These are phyloP conservation scores for Empidonax traillii DNA, from an alignment of 2,113 vertebrate species.

Conservation along the genomic window DNA sequence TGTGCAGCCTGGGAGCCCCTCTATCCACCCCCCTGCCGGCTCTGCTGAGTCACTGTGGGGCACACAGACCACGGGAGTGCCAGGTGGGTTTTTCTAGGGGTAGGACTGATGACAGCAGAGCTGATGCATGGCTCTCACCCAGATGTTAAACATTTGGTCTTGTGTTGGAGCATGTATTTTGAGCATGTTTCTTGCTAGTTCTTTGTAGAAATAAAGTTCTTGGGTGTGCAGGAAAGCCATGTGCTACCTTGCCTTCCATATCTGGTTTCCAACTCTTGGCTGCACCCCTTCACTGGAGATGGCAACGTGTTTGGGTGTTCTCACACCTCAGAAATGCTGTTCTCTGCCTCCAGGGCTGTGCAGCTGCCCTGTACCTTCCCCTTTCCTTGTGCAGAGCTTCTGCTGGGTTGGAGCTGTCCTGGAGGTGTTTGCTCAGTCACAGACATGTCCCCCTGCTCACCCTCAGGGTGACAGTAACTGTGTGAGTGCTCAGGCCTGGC, in stretches of 20 bases:
- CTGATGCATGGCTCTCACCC: background rate
- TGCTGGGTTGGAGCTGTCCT: accelerated
- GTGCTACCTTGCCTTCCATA: background rate
- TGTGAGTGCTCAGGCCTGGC: background rate
- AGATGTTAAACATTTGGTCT: background rate
- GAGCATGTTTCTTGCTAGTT: background rate
- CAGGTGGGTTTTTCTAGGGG: background rate
- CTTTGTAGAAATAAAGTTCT: background rate
- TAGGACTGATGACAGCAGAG: background rate
- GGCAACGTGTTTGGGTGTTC: accelerated
- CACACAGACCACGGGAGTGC: accelerated
- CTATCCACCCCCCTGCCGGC: accelerated
- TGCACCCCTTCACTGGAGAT: background rate
- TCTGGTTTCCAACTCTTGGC: accelerated
- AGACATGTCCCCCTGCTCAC: accelerated
- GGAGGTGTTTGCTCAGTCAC: background rate
- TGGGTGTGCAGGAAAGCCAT: background rate
- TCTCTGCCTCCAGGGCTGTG: background rate
- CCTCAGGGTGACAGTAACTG: accelerated
- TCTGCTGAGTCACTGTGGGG: background rate
- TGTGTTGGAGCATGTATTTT: background rate
- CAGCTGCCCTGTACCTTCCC: background rate
- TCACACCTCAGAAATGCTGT: background rate
- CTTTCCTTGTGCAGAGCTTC: background rate
- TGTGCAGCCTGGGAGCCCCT: background rate